phyloP scores from a whole-genome alignment of 1,140 invertebrate species.

The Drosophila kepulauana region DNA sequence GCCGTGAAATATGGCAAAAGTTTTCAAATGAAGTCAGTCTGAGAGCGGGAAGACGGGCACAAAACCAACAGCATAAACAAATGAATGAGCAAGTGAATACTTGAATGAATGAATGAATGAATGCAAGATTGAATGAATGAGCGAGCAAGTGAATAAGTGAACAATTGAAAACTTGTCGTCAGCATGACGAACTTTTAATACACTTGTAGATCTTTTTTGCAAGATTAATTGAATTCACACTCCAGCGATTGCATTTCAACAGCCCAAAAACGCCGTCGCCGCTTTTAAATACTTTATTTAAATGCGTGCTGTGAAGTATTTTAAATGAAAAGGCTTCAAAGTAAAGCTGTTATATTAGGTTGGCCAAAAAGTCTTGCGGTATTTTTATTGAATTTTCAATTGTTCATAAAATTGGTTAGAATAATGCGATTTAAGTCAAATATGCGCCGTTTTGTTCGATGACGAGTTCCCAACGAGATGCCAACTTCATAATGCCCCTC shows the following conservation, averaged over 20 bases:
- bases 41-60: background rate
- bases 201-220: conserved; percentile 35
- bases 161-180: conserved; percentile 52
- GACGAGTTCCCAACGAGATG: too few relatives aligned
- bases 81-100: conserved; percentile 57
- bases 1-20: conserved; percentile 73
- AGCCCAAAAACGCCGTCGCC: background rate
- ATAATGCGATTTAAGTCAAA: too few relatives aligned
- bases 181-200: conserved; percentile 56
- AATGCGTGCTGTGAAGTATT: background rate
- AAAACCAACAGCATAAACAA: conserved; percentile 44
- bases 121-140: conserved; percentile 1
- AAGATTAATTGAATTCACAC: conserved; percentile 48
- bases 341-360: too few relatives aligned
- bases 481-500: too few relatives aligned
- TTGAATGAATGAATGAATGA: conserved; percentile 58
- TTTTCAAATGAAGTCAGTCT: conserved; percentile 72
- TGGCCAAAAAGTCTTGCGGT: too few relatives aligned
- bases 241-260: conserved; percentile 12
- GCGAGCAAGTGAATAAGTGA: conserved; percentile 35
- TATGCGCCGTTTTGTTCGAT: too few relatives aligned
- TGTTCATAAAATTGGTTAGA: too few relatives aligned
- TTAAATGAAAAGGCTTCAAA: background rate
- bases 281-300: background rate
- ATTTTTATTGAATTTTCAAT: too few relatives aligned